These are phyloP conservation scores for Pollenia griseotomentosa DNA, from an alignment of 2,888 invertebrate genomes.

Conservation along the genomic window DNA sequence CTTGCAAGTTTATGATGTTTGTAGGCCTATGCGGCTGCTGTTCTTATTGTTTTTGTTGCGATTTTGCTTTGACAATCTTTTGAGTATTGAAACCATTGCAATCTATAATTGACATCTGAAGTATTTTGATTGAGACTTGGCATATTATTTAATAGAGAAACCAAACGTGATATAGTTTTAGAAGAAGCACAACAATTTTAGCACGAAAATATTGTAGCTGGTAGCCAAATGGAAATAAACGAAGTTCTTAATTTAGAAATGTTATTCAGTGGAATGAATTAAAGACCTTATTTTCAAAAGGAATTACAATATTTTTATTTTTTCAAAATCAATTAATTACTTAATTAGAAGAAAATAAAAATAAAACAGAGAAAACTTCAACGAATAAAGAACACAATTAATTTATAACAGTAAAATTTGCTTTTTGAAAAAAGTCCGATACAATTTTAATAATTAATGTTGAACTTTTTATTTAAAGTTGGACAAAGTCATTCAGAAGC, in stretches of 20 bases:
- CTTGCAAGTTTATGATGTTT: background rate
- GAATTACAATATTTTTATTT: constrained; percentile 23
- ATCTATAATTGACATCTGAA: constrained; percentile 74
- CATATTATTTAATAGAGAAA: constrained; percentile 74
- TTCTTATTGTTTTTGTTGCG: constrained; percentile 22
- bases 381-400: background rate
- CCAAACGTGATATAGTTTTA: constrained; percentile 73
- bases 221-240: background rate
- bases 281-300: constrained; percentile 5
- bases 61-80: constrained; percentile 67
- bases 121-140: constrained; percentile 74
- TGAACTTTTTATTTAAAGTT: background rate
- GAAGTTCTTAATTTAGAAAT: background rate
- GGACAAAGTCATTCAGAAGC: background rate
- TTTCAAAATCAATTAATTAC: constrained; percentile 48
- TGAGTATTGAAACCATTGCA: constrained; percentile 71
- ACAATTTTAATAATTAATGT: constrained; percentile 27
- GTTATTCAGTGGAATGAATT: constrained; percentile 2
- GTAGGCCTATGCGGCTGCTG: background rate
- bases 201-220: constrained; percentile 25
- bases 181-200: constrained; percentile 66
- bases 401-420: constrained; percentile 4
- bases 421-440: background rate
- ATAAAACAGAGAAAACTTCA: background rate
- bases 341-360: constrained; percentile 20